Percentiles rank a stretch among this genome's conserved stretches.
Evolutionary conservation across 2,113 vertebrate species (phyloP).

Genomic region (Motacilla alba): DNA sequence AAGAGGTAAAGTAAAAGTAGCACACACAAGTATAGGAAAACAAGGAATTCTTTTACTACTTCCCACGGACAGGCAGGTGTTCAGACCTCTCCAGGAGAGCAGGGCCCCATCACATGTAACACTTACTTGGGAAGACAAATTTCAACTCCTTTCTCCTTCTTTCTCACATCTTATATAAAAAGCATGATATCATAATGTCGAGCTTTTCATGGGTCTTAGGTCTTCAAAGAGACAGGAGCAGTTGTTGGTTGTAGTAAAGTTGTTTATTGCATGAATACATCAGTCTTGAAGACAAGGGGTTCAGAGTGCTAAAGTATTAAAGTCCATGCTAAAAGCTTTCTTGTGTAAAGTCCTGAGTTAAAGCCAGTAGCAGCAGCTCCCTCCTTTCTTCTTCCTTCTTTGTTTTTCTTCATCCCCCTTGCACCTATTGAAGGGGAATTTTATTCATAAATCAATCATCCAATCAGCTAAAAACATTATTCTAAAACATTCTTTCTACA

Average conservation of each 20-base stretch:
- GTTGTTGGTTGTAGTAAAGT: not conserved
- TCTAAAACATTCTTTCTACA: not conserved
- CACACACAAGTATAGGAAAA: not conserved
- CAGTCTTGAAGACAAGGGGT: not conserved
- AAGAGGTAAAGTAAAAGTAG: not conserved
- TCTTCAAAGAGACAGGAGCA: not conserved
- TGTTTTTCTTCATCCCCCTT: not conserved
- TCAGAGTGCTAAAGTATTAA: not conserved
- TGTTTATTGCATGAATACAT: not conserved
- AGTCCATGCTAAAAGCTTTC: not conserved
- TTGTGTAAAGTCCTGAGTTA: not conserved
- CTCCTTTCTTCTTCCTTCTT: not conserved
- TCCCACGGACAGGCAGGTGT: not conserved
- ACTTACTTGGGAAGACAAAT: not conserved
- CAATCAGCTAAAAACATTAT: not conserved
- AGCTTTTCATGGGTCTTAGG: not conserved
- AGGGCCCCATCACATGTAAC: rapidly evolving
- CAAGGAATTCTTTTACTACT: not conserved
- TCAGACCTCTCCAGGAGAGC: not conserved
- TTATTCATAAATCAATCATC: not conserved
- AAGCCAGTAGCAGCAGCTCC: not conserved
- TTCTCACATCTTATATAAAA: not conserved
- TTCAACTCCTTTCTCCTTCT: not conserved
- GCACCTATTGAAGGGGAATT: not conserved
- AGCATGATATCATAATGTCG: not conserved